These are phyloP conservation scores for Iphiclides podalirius DNA, from an alignment of 2,888 invertebrate genomes.

Conservation along the genomic window DNA sequence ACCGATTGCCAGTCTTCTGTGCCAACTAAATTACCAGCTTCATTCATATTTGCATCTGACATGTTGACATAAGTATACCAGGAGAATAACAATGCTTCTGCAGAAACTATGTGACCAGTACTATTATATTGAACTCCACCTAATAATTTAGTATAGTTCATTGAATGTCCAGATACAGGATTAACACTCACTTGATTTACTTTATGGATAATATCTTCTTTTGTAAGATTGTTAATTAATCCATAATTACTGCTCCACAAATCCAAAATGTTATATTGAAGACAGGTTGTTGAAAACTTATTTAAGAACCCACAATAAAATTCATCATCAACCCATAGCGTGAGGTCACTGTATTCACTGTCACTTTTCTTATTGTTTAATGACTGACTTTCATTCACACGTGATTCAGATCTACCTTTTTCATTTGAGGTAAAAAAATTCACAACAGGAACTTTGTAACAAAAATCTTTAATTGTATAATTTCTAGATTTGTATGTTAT, in stretches of 20 bases:
- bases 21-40: conserved; percentile 85
- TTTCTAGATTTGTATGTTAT: conserved; percentile 45
- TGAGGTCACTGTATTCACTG: conserved; percentile 75
- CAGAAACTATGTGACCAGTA: conserved; percentile 81
- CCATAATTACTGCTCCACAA: conserved; percentile 83
- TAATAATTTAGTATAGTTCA: conserved; percentile 82
- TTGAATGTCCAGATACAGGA: conserved; percentile 82
- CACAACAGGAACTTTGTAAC: conserved; percentile 69
- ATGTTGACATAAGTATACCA: conserved; percentile 86
- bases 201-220: conserved; percentile 80
- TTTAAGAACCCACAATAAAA: conserved; percentile 84
- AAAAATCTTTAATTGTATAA: conserved; percentile 55
- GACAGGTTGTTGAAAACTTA: conserved; percentile 81
- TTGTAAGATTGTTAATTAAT: conserved; percentile 75
- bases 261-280: conserved; percentile 83
- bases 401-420: conserved; percentile 45
- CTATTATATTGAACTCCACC: conserved; percentile 81
- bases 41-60: conserved; percentile 82
- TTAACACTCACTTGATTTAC: conserved; percentile 81
- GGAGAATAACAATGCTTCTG: conserved; percentile 81
- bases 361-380: conserved; percentile 35
- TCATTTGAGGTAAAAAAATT: conserved; percentile 51
- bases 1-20: conserved; percentile 87
- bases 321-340: conserved; percentile 75
- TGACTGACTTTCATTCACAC: conserved; percentile 29